phyloP scores from a whole-genome alignment of 2,888 invertebrate species.

The Stenchaetothrips biformis region DNA sequence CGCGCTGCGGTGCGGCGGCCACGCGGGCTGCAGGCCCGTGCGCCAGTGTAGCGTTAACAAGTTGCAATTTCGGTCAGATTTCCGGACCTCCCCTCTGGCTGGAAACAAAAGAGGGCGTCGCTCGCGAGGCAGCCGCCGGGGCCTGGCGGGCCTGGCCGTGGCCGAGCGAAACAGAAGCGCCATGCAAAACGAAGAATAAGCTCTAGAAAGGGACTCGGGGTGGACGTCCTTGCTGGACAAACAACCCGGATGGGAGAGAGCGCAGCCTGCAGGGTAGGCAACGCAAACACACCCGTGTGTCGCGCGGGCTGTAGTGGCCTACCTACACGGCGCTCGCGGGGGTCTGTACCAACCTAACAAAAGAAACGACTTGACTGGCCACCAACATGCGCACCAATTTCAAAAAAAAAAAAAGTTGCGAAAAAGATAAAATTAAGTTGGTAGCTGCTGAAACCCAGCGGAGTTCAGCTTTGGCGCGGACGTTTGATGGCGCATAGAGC shows the following conservation, averaged over 20 bases:
- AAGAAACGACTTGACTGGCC: too few relatives aligned
- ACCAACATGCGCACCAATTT: too few relatives aligned
- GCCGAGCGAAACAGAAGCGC: neutral
- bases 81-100: neutral
- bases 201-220: neutral
- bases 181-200: neutral
- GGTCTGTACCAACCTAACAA: too few relatives aligned
- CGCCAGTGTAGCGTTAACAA: neutral
- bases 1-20: neutral
- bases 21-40: neutral
- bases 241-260: too few relatives aligned
- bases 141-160: neutral
- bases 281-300: neutral
- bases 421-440: too few relatives aligned
- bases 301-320: neutral
- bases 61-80: conserved; percentile 3
- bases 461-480: too few relatives aligned
- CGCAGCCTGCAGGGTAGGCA: neutral
- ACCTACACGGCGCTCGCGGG: neutral
- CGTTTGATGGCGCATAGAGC: too few relatives aligned
- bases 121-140: too few relatives aligned
- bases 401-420: too few relatives aligned
- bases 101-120: neutral
- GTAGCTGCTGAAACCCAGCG: too few relatives aligned
- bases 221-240: neutral